These are phyloP conservation scores for Caenorhabditis macrosperma DNA, from an alignment of 2,888 invertebrate genomes.

Conservation along the genomic window DNA sequence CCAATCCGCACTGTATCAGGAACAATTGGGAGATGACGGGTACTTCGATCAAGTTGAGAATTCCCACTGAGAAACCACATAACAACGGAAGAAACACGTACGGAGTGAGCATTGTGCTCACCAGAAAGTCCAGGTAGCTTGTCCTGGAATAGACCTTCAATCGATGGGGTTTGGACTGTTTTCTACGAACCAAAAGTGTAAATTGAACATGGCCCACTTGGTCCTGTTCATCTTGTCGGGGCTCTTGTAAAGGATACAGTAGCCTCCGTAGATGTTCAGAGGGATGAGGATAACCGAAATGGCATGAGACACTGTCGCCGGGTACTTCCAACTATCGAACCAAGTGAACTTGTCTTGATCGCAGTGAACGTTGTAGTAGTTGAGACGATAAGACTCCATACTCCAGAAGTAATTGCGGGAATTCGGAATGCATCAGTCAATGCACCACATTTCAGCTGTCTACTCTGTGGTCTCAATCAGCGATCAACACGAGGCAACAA, in stretches of 20 bases:
- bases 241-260: constrained; percentile 15
- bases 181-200: constrained; percentile 5
- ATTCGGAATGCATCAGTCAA: too few relatives aligned
- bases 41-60: neutral
- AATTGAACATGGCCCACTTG: constrained; percentile 22
- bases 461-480: too few relatives aligned
- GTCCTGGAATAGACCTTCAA: constrained; percentile 1
- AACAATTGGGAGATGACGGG: neutral
- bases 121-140: neutral
- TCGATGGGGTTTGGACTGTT: neutral
- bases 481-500: too few relatives aligned
- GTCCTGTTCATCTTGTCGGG: neutral
- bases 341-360: constrained; percentile 6
- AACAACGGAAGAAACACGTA: constrained; percentile 5
- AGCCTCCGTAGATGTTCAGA: neutral
- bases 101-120: constrained; percentile 6
- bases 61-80: constrained; percentile 7
- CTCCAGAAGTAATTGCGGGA: neutral
- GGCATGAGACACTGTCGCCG: constrained; percentile 7
- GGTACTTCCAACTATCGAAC: constrained; percentile 21
- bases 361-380: neutral
- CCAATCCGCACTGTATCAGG: constrained; percentile 6
- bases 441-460: too few relatives aligned
- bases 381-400: neutral
- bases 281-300: constrained; percentile 4